Evolutionary conservation across 2,888 invertebrate species (phyloP).

Genomic region (Thysanoteuthis rhombus): DNA sequence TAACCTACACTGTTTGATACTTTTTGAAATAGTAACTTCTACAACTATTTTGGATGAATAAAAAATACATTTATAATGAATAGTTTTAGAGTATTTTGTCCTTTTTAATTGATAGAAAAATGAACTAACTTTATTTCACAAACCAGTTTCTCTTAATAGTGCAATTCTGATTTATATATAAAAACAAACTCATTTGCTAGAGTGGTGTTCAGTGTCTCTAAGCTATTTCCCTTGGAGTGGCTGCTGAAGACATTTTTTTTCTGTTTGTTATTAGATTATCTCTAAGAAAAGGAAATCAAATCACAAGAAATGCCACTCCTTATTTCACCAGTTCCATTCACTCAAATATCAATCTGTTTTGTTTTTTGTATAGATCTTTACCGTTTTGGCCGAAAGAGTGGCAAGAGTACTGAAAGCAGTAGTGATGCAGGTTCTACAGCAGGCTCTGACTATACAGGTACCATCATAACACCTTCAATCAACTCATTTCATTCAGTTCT

Average conservation of each 20-base stretch:
- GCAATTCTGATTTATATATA: not conserved
- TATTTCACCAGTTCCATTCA: not conserved
- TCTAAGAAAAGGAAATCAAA: not conserved
- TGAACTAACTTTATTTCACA: not conserved
- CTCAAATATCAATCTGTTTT: not conserved
- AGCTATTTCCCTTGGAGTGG: not conserved
- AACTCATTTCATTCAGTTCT: constrained; percentile 37
- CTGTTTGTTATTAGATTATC: not conserved
- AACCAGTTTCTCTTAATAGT: not conserved
- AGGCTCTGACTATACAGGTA: constrained; percentile 42
- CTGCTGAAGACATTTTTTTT: not conserved
- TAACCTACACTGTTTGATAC: not conserved
- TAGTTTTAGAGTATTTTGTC: not conserved
- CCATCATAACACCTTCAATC: constrained; percentile 45
- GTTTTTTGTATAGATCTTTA: constrained; percentile 26
- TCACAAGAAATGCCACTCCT: not conserved
- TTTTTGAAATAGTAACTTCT: not conserved
- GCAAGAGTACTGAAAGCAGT: constrained; percentile 31
- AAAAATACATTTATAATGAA: not conserved
- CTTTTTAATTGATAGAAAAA: not conserved
- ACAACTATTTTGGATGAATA: not conserved
- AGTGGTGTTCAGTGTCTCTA: not conserved
- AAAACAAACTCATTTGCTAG: not conserved
- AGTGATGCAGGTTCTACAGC: constrained; percentile 32
- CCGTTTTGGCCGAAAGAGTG: constrained; percentile 30